Percentiles rank a stretch among this genome's conserved stretches.
These are phyloP conservation scores for Laticauda colubrina DNA, from an alignment of 2,113 vertebrate species.

Conservation along the genomic window DNA sequence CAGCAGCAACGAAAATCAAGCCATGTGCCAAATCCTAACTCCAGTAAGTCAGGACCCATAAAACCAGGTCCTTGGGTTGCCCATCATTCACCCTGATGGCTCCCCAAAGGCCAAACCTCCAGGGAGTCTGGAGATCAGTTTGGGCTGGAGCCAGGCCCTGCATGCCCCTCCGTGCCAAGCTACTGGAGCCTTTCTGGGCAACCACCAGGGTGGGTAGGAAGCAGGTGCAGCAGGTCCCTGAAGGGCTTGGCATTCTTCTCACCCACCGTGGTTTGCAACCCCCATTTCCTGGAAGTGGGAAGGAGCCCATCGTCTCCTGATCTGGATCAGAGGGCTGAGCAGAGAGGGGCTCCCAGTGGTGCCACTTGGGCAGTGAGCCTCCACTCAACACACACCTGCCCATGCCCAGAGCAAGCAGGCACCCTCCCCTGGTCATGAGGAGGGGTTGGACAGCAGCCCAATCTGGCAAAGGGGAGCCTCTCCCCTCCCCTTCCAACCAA, in stretches of 20 bases:
- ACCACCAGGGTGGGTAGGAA: background rate
- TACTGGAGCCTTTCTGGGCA: background rate
- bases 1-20: background rate
- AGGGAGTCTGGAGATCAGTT: background rate
- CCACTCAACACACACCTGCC: background rate
- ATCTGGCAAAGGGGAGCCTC: background rate
- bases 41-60: background rate
- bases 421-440: background rate
- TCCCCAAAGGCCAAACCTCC: background rate
- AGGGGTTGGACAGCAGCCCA: background rate
- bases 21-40: background rate
- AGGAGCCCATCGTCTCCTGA: background rate
- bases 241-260: background rate
- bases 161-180: background rate
- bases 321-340: background rate
- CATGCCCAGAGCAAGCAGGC: accelerated
- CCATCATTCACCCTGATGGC: background rate
- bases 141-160: background rate
- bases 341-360: background rate
- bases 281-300: background rate
- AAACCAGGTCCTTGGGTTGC: background rate
- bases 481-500: background rate
- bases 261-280: background rate
- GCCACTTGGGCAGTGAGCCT: accelerated
- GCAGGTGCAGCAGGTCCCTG: background rate